A percentile compares a stretch with the other conserved stretches of the same genome.
Evolutionary conservation across 2,888 invertebrate genomes (phyloP).

Genomic region (Melieria picta): DNA sequence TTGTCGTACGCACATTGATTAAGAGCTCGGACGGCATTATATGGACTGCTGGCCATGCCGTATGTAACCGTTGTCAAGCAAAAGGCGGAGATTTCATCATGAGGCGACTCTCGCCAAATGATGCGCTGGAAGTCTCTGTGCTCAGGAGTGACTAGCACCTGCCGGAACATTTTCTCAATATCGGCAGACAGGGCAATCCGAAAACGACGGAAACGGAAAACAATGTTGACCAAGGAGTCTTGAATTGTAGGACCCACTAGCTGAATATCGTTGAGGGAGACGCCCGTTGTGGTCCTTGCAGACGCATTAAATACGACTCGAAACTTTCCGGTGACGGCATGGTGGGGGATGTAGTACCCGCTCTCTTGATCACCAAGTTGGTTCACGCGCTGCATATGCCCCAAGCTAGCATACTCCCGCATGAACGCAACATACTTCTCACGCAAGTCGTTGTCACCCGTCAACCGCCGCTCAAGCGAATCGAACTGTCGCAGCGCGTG

Average conservation of each 20-base stretch:
- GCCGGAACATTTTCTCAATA: constrained; percentile 26
- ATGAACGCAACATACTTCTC: constrained; percentile 22
- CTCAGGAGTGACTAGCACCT: background rate
- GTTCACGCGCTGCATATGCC: constrained; percentile 25
- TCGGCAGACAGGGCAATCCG: constrained; percentile 20
- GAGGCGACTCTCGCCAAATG: constrained; percentile 26
- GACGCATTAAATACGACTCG: constrained; percentile 37
- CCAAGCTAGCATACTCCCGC: constrained; percentile 23
- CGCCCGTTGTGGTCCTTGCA: constrained; percentile 16
- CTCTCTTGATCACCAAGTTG: constrained; percentile 27
- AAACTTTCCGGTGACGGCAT: constrained; percentile 29
- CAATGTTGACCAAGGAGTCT: constrained; percentile 17
- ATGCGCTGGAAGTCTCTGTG: constrained; percentile 8
- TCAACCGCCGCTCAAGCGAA: constrained; percentile 23
- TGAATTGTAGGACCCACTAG: constrained; percentile 24
- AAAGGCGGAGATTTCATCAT: background rate
- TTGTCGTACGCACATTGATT: constrained; percentile 30
- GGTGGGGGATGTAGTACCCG: constrained; percentile 34
- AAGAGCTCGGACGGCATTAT: constrained; percentile 28
- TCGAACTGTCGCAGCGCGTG: constrained; percentile 18
- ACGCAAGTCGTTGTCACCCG: constrained; percentile 5
- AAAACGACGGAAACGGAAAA: constrained; percentile 30
- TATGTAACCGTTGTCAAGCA: constrained; percentile 29
- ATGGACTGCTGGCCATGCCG: constrained; percentile 33
- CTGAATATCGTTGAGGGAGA: constrained; percentile 34